Conservation (phyloP, 1,140 invertebrate genomes). For the Drosophila subobscura region DNA sequence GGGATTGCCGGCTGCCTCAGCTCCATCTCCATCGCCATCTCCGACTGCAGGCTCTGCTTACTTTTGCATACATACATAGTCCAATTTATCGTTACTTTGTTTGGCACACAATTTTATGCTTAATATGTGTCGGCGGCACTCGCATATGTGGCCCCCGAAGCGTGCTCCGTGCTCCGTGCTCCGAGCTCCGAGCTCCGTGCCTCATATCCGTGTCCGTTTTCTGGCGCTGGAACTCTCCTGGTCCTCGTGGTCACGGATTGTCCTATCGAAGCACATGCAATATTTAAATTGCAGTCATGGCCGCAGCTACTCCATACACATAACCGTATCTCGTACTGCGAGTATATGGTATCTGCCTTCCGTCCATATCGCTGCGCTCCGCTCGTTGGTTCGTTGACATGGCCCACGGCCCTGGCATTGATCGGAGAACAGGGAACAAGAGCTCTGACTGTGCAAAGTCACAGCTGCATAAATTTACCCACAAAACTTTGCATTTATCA, state of each 20-base stretch:
- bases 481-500: constrained; percentile 42
- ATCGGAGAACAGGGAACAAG: constrained; percentile 28
- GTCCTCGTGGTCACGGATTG: constrained; percentile 36
- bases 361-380: constrained; percentile 10
- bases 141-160: constrained; percentile 50
- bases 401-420: constrained; percentile 73
- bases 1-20: constrained; percentile 20
- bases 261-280: constrained; percentile 60
- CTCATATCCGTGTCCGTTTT: constrained; percentile 16
- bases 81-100: constrained; percentile 73
- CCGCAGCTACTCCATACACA: constrained; percentile 48
- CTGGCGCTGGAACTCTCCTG: constrained; percentile 3
- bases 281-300: constrained; percentile 72
- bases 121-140: constrained; percentile 71
- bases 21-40: constrained; percentile 30
- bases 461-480: constrained; percentile 63
- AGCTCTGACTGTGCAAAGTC: constrained; percentile 31
- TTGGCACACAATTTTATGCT: constrained; percentile 76
- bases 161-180: neutral
- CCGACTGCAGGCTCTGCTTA: constrained; percentile 46
- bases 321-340: constrained; percentile 37
- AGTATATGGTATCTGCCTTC: constrained; percentile 33
- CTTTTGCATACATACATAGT: constrained; percentile 43
- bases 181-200: neutral
- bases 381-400: constrained; percentile 54